Evolutionary conservation across 2,888 invertebrate species (phyloP).

Genomic region (Platycheirus albimanus): DNA sequence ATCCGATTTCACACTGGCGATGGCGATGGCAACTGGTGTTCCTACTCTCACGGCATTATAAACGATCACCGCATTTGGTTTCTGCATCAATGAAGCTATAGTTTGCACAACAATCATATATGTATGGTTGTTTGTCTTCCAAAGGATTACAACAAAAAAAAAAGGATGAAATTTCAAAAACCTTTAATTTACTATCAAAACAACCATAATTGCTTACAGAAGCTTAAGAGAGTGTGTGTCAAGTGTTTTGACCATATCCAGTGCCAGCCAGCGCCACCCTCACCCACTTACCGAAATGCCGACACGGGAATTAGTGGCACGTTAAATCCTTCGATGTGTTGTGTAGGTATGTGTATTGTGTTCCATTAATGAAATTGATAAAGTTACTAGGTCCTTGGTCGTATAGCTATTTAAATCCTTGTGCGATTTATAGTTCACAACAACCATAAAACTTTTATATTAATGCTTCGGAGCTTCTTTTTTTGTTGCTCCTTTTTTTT

Average conservation of each 20-base stretch:
- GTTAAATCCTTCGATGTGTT: constrained; percentile 29
- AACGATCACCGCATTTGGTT: constrained; percentile 43
- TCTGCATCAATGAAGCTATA: constrained; percentile 31
- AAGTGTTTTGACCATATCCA: constrained; percentile 48
- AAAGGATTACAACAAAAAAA: constrained; percentile 56
- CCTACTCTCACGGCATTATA: constrained; percentile 57
- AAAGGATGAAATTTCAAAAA: constrained; percentile 9
- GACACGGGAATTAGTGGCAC: constrained; percentile 59
- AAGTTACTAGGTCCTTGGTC: constrained; percentile 57
- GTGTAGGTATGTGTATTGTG: constrained; percentile 17
- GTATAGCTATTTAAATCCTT: constrained; percentile 70
- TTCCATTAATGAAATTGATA: constrained; percentile 74
- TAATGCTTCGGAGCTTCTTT: constrained; percentile 28
- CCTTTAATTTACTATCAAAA: constrained; percentile 32
- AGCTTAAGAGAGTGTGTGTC: constrained; percentile 21
- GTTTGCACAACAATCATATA: constrained; percentile 26
- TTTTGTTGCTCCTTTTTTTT: constrained; percentile 17
- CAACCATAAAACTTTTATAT: constrained; percentile 60
- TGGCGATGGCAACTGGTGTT: constrained; percentile 43
- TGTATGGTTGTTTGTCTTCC: too few species aligned
- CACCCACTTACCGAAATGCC: constrained; percentile 8
- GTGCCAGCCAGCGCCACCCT: not conserved
- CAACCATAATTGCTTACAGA: constrained; percentile 38
- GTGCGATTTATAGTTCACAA: constrained; percentile 72
- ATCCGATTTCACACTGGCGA: constrained; percentile 54